phyloP scores from a whole-genome alignment of 2,888 invertebrate species.

The Axea sp. region DNA sequence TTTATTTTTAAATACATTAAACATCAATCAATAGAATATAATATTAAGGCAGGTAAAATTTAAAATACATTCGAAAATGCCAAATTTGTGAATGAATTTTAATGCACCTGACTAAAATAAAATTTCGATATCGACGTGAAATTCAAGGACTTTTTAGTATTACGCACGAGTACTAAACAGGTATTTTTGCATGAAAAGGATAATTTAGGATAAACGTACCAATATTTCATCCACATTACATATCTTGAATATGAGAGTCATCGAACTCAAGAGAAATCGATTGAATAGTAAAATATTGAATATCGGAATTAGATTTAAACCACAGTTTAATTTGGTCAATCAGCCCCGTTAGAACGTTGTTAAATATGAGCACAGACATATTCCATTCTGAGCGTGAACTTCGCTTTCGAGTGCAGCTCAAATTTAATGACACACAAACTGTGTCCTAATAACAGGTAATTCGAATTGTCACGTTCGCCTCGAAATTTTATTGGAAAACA shows the following conservation, averaged over 20 bases:
- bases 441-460: slow-evolving; percentile 11
- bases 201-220: too few species aligned
- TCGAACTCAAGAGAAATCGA: background rate
- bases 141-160: too few species aligned
- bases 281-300: slow-evolving; percentile 19
- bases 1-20: too few species aligned
- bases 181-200: too few species aligned
- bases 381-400: slow-evolving; percentile 7
- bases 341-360: slow-evolving; percentile 1
- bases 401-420: slow-evolving; percentile 2
- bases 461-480: slow-evolving; percentile 11
- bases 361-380: slow-evolving; percentile 10
- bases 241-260: slow-evolving; percentile 1
- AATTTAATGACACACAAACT: slow-evolving; percentile 29
- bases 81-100: too few species aligned
- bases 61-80: too few species aligned
- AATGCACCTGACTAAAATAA: too few species aligned
- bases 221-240: background rate
- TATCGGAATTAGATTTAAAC: slow-evolving; percentile 15
- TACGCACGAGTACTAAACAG: too few species aligned
- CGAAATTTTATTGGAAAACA: slow-evolving; percentile 14
- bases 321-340: slow-evolving; percentile 16
- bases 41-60: too few species aligned
- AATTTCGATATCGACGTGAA: too few species aligned
- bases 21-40: too few species aligned